Base-by-base conservation (phyloP, 2,888 invertebrate species). In the Tholera decimalis region DNA sequence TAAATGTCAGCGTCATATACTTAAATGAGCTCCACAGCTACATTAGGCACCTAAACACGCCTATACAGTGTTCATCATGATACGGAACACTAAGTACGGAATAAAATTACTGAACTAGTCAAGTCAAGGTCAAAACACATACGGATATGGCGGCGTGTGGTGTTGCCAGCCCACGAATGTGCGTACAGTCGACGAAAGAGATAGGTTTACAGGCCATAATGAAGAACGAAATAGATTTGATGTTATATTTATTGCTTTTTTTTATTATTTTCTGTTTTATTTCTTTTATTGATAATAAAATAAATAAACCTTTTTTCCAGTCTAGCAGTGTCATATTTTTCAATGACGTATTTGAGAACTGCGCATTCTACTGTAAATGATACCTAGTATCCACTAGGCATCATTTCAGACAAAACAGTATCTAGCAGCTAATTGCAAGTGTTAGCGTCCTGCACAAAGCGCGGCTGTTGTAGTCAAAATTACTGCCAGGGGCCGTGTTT, bases 21-120 rank as follows among this genome's bases (percentile, higher is more conserved):
- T 63, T 44, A 67, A 81, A 77, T 80, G 69, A 58, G 69, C 73
- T 73, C 62, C 43, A 72, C 63, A 43, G 61, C 69, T 62, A 80
- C 71, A 84, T 85, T 83, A 83, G 83, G 77, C 77, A 77, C 68
- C 83, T 77, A 81, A 85, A 83, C 85, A 87, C 86, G 85, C 84
- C 79, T 83, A 83, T 84, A 80, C 83, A 76, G 80, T 85, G 89
- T 87, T 84, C 89, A 90, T 89, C 89, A 88, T 85, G 90, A 92
- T 88, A 92, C 93, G 93, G 93, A 94, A 94, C 91, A 89, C 89
- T 89, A 87, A 89, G 85, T 86, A 85, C 84, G 86, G 91, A 92
- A 92, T 93, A 91, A 92, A 88, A 90, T 93, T 89, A 91, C 85
- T 80, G 86, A 91, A 85, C 88, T 85, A 88, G 85, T 63, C 71